These are phyloP conservation scores for Drosophila monieri DNA, from an alignment of 2,888 invertebrate species.

Conservation along the genomic window DNA sequence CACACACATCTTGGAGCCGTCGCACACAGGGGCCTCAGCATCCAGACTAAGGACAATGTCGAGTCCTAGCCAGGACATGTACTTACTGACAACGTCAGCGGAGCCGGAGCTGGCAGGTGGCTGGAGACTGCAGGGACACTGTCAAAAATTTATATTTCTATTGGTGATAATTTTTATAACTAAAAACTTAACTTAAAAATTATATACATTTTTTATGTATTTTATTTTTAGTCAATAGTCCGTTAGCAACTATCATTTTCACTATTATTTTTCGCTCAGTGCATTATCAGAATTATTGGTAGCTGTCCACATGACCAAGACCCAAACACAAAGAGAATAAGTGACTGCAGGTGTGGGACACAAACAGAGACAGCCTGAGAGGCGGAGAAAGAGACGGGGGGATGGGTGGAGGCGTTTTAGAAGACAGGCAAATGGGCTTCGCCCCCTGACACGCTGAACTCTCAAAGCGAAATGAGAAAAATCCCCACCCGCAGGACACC, in stretches of 20 bases:
- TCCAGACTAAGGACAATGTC: constrained; percentile 45
- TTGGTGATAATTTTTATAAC: not conserved
- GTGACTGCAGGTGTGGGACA: constrained; percentile 19
- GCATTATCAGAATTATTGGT: constrained; percentile 72
- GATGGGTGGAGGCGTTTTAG: constrained; percentile 39
- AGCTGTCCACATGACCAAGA: constrained; percentile 66
- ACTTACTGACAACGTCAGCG: constrained; percentile 44
- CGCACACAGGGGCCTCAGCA: constrained; percentile 23
- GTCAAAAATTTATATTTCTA: not conserved
- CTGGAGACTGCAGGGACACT: constrained; percentile 7
- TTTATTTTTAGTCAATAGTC: not conserved
- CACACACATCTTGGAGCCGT: constrained; percentile 11
- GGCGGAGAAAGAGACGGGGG: constrained; percentile 1
- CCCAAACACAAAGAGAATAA: constrained; percentile 44
- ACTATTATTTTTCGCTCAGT: constrained; percentile 25
- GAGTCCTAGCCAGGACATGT: constrained; percentile 43
- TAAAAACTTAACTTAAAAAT: not conserved
- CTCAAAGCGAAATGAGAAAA: constrained; percentile 70
- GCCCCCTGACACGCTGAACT: constrained; percentile 76
- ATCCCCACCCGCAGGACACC: constrained; percentile 64
- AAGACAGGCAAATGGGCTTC: constrained; percentile 68
- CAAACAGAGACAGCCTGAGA: constrained; percentile 7
- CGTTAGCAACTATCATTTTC: no score
- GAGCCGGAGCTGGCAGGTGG: constrained; percentile 6
- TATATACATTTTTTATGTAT: not conserved